These are phyloP conservation scores for Manacus vitellinus DNA, from an alignment of 2,113 vertebrate species.

Conservation along the genomic window DNA sequence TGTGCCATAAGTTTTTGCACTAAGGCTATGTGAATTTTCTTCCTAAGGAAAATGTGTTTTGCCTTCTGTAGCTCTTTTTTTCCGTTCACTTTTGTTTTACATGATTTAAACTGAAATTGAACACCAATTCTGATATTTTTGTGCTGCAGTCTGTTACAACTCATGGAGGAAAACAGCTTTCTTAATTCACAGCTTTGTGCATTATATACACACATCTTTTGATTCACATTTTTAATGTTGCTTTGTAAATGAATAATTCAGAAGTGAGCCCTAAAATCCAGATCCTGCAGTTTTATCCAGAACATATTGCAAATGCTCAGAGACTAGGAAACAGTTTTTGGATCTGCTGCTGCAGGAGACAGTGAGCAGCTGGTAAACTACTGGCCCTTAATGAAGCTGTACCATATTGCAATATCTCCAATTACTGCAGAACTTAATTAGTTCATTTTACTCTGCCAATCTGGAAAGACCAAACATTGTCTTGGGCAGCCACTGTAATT, in stretches of 20 bases:
- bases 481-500: conserved; percentile 15
- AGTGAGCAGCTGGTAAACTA: conserved; percentile 68
- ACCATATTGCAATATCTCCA: conserved; percentile 33
- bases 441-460: conserved; percentile 45
- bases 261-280: conserved; percentile 40
- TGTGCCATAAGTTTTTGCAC: neutral
- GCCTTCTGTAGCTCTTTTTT: neutral
- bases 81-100: neutral
- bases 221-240: neutral
- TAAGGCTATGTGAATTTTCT: neutral
- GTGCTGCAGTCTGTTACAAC: neutral
- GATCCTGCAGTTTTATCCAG: conserved; percentile 51
- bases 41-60: neutral
- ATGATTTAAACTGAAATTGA: neutral
- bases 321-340: conserved; percentile 15
- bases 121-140: neutral
- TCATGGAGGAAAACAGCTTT: neutral
- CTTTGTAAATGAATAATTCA: conserved; percentile 40
- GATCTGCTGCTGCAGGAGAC: conserved; percentile 29
- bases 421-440: conserved; percentile 61
- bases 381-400: conserved; percentile 47
- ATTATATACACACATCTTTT: neutral
- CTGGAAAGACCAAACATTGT: conserved; percentile 27
- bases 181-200: neutral
- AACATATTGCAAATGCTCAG: conserved; percentile 58